Percentiles rank a stretch among this genome's conserved stretches.
These are phyloP conservation scores for Crax fasciolata DNA, from an alignment of 2,797 vertebrate genomes.

Conservation along the genomic window DNA sequence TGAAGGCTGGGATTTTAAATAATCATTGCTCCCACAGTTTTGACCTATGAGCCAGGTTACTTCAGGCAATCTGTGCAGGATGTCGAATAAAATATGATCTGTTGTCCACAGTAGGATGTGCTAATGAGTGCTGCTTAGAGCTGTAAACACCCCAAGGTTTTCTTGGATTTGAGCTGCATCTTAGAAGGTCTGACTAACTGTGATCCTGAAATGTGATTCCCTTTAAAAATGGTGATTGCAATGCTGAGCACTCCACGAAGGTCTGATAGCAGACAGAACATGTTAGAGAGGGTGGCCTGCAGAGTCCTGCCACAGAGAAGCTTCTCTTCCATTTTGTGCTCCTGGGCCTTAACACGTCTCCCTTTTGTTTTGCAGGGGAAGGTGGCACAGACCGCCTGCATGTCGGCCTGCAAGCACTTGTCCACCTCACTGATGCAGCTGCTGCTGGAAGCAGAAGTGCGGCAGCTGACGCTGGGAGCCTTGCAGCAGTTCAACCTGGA, in stretches of 20 bases:
- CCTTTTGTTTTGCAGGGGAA: constrained; percentile 88
- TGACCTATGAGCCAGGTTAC: not conserved
- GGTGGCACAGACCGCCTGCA: constrained; percentile 97
- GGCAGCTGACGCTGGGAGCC: constrained; percentile 94
- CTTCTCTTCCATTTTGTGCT: accelerated
- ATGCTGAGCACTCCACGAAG: accelerated
- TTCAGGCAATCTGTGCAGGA: not conserved
- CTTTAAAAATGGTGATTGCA: accelerated
- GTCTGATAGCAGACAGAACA: accelerated
- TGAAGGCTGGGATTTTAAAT: not conserved
- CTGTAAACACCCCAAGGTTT: not conserved
- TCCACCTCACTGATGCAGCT: constrained; percentile 95
- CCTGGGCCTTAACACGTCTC: accelerated
- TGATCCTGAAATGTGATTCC: not conserved
- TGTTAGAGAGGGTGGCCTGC: accelerated
- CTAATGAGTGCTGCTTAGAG: not conserved
- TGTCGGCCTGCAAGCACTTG: constrained; percentile 98
- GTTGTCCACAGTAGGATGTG: accelerated
- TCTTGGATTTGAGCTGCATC: not conserved
- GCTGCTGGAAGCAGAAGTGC: constrained; percentile 91
- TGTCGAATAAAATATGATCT: accelerated
- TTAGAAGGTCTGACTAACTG: not conserved
- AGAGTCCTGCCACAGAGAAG: not conserved
- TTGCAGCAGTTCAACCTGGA: constrained; percentile 95
- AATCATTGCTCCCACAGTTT: not conserved